A percentile compares a stretch with the other conserved stretches of the same genome.
phyloP scores from a whole-genome alignment of 2,797 vertebrate species.

The Pseudochirops corinnae region DNA sequence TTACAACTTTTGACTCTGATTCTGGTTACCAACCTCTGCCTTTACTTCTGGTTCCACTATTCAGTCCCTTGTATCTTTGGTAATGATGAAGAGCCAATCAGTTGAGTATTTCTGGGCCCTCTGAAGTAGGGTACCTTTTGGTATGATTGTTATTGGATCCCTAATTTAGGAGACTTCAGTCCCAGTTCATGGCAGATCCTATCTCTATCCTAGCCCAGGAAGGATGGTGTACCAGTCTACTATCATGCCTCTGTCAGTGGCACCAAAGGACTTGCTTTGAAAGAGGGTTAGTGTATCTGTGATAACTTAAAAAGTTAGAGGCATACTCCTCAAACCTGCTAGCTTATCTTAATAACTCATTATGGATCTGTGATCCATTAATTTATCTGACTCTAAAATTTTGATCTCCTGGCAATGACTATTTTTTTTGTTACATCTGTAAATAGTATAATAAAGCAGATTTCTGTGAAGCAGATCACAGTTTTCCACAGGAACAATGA shows the following conservation, averaged over 20 bases:
- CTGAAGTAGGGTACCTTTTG: background rate
- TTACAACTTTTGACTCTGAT: background rate
- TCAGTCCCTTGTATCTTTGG: background rate
- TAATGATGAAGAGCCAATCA: background rate
- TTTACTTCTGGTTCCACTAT: background rate
- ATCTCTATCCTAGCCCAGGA: background rate
- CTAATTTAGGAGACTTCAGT: background rate
- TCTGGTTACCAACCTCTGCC: background rate
- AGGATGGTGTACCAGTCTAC: background rate
- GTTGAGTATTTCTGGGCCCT: background rate
- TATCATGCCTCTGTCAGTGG: background rate
- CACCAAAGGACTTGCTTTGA: background rate
- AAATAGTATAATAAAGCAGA: conserved; percentile 40
- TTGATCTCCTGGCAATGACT: conserved; percentile 23
- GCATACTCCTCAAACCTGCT: background rate
- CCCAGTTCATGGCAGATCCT: background rate
- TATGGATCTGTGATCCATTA: conserved; percentile 2
- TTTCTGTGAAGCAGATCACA: conserved; percentile 26
- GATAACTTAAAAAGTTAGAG: conserved; percentile 37
- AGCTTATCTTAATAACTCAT: conserved; percentile 26
- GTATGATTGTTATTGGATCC: background rate
- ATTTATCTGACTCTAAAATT: conserved; percentile 51
- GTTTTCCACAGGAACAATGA: conserved; percentile 45
- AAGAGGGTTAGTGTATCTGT: conserved; percentile 11
- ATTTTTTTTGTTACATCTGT: conserved; percentile 47